These are phyloP conservation scores for Lamellibrachia luymesi DNA, from an alignment of 1,140 invertebrate genomes.

Conservation along the genomic window DNA sequence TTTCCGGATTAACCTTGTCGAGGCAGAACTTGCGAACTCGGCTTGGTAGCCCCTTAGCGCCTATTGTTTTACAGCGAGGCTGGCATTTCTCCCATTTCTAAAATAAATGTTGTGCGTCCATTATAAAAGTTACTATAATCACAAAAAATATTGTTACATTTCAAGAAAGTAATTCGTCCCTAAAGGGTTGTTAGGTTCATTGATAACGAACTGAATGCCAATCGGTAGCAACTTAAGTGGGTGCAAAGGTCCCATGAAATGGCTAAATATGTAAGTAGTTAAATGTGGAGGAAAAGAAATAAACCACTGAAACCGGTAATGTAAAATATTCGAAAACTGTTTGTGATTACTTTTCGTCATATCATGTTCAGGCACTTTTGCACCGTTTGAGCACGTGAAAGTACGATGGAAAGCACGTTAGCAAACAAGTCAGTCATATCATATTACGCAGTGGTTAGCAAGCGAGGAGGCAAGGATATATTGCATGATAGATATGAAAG, in stretches of 20 bases:
- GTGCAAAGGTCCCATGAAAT: not conserved
- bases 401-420: too few species aligned
- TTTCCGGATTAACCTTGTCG: conserved; percentile 36
- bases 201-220: not conserved
- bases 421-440: too few species aligned
- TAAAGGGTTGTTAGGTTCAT: not conserved
- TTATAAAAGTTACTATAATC: not conserved
- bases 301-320: too few species aligned
- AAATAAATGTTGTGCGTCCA: not conserved
- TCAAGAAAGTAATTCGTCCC: not conserved
- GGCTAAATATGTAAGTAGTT: too few species aligned
- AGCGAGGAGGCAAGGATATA: too few species aligned
- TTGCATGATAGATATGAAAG: too few species aligned
- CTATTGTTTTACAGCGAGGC: conserved; percentile 19
- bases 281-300: too few species aligned
- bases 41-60: conserved; percentile 44
- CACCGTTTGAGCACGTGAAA: too few species aligned
- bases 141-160: not conserved
- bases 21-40: conserved; percentile 46
- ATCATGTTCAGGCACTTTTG: too few species aligned
- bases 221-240: not conserved
- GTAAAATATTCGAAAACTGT: too few species aligned
- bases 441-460: too few species aligned
- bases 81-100: conserved; percentile 14
- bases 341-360: too few species aligned